phyloP scores from a whole-genome alignment of 35 echinoderm and acorn worm species.

The Lytechinus variegatus region DNA sequence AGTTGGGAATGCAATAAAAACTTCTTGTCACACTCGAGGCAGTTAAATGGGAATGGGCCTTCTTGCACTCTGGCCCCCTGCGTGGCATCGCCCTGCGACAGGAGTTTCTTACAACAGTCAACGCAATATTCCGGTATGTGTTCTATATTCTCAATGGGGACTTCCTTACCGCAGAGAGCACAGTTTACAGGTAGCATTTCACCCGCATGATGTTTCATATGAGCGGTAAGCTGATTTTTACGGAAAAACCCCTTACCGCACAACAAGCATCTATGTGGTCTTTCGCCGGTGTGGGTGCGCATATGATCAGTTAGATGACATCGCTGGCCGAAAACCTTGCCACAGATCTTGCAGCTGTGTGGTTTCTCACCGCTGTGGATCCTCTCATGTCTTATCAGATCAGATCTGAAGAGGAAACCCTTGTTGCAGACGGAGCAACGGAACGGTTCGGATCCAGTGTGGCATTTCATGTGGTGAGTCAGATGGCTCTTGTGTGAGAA shows the following conservation, averaged over 20 bases:
- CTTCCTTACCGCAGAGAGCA: neutral
- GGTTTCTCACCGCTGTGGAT: neutral
- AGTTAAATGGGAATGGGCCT: neutral
- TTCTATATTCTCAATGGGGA: neutral
- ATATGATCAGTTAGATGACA: slow-evolving; percentile 58
- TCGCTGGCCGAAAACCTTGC: neutral
- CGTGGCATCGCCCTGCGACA: neutral
- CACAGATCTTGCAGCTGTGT: neutral
- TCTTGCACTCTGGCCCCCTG: neutral
- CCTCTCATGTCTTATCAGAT: slow-evolving; percentile 32
- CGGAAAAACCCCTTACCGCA: slow-evolving; percentile 48
- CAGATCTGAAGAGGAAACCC: neutral
- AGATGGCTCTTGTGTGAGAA: slow-evolving; percentile 42
- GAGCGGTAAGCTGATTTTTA: slow-evolving; percentile 70
- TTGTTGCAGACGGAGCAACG: neutral
- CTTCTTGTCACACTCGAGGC: neutral
- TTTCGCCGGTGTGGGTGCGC: slow-evolving; percentile 47
- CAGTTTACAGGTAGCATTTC: slow-evolving; percentile 33
- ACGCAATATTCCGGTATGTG: neutral
- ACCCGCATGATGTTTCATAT: slow-evolving; percentile 65
- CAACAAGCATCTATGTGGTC: neutral
- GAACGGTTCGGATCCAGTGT: neutral
- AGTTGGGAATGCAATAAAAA: neutral
- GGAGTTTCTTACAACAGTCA: neutral
- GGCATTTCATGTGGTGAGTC: neutral